Evolutionary conservation across 2,888 invertebrate genomes (phyloP).

Genomic region (Lasioglossum leucozonium): DNA sequence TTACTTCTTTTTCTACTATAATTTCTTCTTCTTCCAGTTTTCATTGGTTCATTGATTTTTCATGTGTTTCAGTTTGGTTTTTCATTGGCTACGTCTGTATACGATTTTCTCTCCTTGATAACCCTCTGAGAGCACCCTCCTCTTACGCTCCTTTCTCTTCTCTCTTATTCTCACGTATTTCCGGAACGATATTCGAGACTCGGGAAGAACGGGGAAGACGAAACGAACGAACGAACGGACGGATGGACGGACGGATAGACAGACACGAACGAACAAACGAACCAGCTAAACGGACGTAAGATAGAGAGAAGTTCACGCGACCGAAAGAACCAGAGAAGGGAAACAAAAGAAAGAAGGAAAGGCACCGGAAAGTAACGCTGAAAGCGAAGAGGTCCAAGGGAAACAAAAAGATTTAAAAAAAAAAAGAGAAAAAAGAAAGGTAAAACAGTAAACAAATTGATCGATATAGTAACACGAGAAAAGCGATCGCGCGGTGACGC

Average conservation of each 20-base stretch:
- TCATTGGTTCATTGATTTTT: not conserved
- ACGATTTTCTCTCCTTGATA: slow-evolving; percentile 57
- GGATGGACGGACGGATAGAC: not conserved
- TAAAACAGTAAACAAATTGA: slow-evolving; percentile 12
- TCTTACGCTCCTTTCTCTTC: slow-evolving; percentile 65
- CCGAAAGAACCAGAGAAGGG: slow-evolving; percentile 7
- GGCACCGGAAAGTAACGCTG: slow-evolving; percentile 26
- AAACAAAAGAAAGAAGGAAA: slow-evolving; percentile 36
- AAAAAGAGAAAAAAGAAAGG: not conserved
- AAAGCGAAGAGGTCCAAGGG: slow-evolving; percentile 37
- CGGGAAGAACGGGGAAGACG: slow-evolving; percentile 56
- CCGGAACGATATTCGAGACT: slow-evolving; percentile 57
- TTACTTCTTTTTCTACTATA: not conserved
- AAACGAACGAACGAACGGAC: slow-evolving; percentile 35
- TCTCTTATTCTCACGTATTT: slow-evolving; percentile 64
- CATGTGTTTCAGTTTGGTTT: slow-evolving; percentile 18
- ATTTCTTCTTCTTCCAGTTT: not conserved
- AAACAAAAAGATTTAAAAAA: not conserved
- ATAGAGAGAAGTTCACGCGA: slow-evolving; percentile 1
- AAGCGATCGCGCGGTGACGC: not conserved
- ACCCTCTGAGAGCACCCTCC: slow-evolving; percentile 53
- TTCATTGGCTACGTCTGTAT: slow-evolving; percentile 61
- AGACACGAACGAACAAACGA: not conserved
- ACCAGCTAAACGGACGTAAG: slow-evolving; percentile 30
- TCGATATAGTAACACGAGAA: slow-evolving; percentile 30